Percentiles rank a stretch among this genome's conserved stretches.
These are phyloP conservation scores for Heliconius himera DNA, from an alignment of 1,140 invertebrate species.

Conservation along the genomic window DNA sequence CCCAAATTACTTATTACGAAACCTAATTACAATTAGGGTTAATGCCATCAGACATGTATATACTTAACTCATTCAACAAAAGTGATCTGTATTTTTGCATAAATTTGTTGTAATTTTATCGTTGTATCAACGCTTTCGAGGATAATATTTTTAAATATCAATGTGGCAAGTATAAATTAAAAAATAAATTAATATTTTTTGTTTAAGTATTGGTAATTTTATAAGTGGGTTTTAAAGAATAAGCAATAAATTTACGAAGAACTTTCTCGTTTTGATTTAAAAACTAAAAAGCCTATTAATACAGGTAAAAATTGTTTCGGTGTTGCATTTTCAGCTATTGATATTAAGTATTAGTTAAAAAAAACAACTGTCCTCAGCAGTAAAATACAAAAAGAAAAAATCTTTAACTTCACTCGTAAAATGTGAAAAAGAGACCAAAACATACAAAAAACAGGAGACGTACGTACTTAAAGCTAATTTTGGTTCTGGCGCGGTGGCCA, in stretches of 20 bases:
- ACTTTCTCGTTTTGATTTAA: no score
- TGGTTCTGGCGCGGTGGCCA: conserved; percentile 32
- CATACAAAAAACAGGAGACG: conserved; percentile 14
- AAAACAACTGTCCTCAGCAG: no score
- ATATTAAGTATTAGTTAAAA: no score
- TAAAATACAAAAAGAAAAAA: not conserved
- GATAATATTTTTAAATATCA: not conserved
- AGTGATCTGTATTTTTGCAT: conserved; percentile 18
- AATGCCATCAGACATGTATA: conserved; percentile 45
- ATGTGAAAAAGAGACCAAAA: conserved; percentile 12
- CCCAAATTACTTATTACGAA: conserved; percentile 73
- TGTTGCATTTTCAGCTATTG: no score
- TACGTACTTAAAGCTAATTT: conserved; percentile 42
- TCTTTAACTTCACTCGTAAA: not conserved
- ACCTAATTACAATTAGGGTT: conserved; percentile 68
- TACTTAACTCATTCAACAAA: conserved; percentile 25
- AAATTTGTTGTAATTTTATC: not conserved
- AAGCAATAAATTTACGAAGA: no score
- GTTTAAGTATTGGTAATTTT: not conserved
- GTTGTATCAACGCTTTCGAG: not conserved
- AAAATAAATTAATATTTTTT: not conserved
- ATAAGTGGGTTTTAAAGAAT: no score
- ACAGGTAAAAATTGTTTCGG: no score
- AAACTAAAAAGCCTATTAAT: no score
- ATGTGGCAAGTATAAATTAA: not conserved